phyloP scores from a whole-genome alignment of 2,888 invertebrate species.

The Clistopyga incitator region DNA sequence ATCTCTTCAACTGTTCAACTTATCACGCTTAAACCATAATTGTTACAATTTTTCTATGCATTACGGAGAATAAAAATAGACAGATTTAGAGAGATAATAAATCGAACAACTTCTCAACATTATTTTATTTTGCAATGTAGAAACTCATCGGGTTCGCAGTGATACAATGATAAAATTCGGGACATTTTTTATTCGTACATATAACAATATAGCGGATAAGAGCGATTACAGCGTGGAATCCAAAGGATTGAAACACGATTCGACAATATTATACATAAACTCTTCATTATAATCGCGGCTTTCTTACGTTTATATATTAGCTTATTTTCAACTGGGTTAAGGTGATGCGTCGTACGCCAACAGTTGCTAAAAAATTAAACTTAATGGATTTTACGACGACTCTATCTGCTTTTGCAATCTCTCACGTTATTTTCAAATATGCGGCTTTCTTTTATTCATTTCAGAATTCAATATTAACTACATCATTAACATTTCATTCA shows the following conservation, averaged over 20 bases:
- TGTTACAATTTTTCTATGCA: too few species aligned
- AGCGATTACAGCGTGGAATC: slow-evolving; percentile 44
- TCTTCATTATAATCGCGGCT: slow-evolving; percentile 17
- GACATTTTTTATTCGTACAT: slow-evolving; percentile 28
- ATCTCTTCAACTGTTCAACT: too few species aligned
- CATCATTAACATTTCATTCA: too few species aligned
- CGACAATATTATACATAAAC: slow-evolving; percentile 25
- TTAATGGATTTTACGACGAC: not conserved
- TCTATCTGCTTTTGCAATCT: not conserved
- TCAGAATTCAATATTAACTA: too few species aligned
- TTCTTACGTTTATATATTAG: slow-evolving; percentile 10
- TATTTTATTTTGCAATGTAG: slow-evolving; percentile 59
- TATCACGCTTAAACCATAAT: too few species aligned
- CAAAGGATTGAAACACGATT: slow-evolving; percentile 39
- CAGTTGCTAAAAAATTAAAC: not conserved
- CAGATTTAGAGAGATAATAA: not conserved
- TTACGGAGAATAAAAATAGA: too few species aligned
- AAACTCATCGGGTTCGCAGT: slow-evolving; percentile 52
- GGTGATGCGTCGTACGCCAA: not conserved
- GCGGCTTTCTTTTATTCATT: too few species aligned
- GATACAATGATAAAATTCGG: slow-evolving; percentile 32
- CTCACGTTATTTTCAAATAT: too few species aligned
- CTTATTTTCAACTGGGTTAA: slow-evolving; percentile 33
- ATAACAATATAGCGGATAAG: slow-evolving; percentile 37
- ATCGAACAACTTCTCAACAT: slow-evolving; percentile 9